These are phyloP conservation scores for Percopsis transmontana DNA, from an alignment of 2,113 vertebrate genomes.

Conservation along the genomic window DNA sequence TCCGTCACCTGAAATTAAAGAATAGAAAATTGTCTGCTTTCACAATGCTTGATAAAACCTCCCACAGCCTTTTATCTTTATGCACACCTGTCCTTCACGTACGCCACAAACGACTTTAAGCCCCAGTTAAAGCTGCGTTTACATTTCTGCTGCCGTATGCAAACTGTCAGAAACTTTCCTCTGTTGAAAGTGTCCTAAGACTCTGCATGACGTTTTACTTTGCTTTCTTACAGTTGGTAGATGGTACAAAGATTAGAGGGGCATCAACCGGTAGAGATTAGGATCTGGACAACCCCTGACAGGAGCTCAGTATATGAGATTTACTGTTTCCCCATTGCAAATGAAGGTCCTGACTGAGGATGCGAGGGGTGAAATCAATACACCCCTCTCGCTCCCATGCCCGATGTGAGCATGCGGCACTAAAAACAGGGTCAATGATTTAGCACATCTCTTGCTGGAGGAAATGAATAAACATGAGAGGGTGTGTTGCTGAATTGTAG, in stretches of 20 bases:
- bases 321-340: conserved; percentile 59
- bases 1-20: too few species aligned
- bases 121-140: neutral
- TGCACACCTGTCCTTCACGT: neutral
- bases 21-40: neutral
- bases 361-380: conserved; percentile 71
- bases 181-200: conserved; percentile 32
- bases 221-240: conserved; percentile 47
- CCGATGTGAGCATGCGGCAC: conserved; percentile 44
- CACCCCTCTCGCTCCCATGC: conserved; percentile 64
- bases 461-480: conserved; percentile 73
- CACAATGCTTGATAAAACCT: neutral
- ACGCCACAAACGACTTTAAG: neutral
- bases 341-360: conserved; percentile 58
- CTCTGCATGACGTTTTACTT: conserved; percentile 34
- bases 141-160: neutral
- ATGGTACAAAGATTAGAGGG: conserved; percentile 59
- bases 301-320: conserved; percentile 61
- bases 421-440: conserved; percentile 70
- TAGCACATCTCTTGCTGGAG: conserved; percentile 48
- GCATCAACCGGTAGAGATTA: conserved; percentile 63
- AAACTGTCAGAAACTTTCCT: conserved; percentile 15
- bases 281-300: conserved; percentile 55
- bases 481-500: conserved; percentile 29
- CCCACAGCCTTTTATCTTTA: neutral